Conservation (phyloP, 2,113 vertebrate genomes). For the Origma solitaria region DNA sequence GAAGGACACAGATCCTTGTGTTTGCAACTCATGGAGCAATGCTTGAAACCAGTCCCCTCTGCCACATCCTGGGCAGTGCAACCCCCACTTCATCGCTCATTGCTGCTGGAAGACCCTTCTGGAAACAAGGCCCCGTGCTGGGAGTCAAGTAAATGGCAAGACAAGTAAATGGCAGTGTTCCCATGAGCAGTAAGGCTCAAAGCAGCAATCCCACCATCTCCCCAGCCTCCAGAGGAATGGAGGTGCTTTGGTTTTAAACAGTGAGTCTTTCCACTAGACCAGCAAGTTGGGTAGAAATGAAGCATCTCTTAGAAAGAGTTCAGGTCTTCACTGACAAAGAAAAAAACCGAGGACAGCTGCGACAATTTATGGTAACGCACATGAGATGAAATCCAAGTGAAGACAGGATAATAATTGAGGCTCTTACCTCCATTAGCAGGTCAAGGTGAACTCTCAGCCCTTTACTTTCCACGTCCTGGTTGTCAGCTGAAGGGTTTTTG, state of each 20-base stretch:
- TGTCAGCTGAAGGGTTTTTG: background rate
- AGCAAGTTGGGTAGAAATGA: background rate
- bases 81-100: background rate
- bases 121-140: background rate
- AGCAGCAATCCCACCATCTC: background rate
- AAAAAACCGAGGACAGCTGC: background rate
- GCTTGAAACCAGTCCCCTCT: background rate
- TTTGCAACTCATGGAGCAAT: background rate
- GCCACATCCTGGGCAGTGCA: background rate
- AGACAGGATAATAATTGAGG: background rate
- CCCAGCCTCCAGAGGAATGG: background rate
- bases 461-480: background rate
- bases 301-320: background rate
- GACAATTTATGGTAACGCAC: background rate
- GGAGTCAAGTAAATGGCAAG: too few relatives aligned
- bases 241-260: background rate
- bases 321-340: background rate
- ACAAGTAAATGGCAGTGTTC: background rate
- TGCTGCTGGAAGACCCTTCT: background rate
- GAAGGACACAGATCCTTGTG: background rate
- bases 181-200: background rate
- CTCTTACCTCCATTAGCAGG: background rate
- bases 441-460: background rate
- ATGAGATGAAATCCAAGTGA: background rate
- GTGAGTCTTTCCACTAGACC: background rate